These are phyloP conservation scores for Acholoe squamosa DNA, from an alignment of 2,888 invertebrate species.

Conservation along the genomic window DNA sequence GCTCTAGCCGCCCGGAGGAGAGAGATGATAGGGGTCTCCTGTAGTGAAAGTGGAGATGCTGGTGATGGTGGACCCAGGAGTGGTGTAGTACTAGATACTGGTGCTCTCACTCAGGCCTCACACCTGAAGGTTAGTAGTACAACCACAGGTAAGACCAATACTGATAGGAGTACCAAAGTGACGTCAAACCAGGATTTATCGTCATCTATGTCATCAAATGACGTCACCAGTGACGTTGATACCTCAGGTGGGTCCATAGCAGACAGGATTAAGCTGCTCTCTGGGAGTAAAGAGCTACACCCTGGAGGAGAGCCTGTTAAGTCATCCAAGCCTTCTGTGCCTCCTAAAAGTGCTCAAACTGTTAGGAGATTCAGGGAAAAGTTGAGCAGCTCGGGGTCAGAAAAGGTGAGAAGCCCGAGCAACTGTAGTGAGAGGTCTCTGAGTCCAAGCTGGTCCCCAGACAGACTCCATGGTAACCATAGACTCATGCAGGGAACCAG, in stretches of 20 bases:
- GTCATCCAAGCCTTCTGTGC: not conserved
- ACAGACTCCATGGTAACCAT: not conserved
- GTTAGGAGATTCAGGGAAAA: not conserved
- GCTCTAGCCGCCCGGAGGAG: not conserved
- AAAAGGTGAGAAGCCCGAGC: not conserved
- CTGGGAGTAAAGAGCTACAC: not conserved
- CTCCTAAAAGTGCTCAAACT: not conserved
- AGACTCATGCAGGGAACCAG: not conserved
- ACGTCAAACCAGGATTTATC: not conserved
- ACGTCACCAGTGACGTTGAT: not conserved
- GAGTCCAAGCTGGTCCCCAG: constrained; percentile 4
- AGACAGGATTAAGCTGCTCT: not conserved
- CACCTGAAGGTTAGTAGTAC: not conserved
- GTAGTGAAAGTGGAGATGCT: not conserved
- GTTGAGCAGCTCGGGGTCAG: not conserved
- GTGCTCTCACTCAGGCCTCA: not conserved
- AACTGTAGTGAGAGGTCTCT: constrained; percentile 6
- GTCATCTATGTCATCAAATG: not conserved
- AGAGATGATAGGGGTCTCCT: not conserved
- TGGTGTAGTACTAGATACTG: not conserved
- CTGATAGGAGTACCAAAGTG: not conserved
- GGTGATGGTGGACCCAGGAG: not conserved
- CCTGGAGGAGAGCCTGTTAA: too few species aligned
- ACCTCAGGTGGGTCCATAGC: not conserved
- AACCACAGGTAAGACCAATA: too few species aligned